Evolutionary conservation across 2,888 invertebrate genomes (phyloP).

Genomic region (Ganaspis brasiliensis): DNA sequence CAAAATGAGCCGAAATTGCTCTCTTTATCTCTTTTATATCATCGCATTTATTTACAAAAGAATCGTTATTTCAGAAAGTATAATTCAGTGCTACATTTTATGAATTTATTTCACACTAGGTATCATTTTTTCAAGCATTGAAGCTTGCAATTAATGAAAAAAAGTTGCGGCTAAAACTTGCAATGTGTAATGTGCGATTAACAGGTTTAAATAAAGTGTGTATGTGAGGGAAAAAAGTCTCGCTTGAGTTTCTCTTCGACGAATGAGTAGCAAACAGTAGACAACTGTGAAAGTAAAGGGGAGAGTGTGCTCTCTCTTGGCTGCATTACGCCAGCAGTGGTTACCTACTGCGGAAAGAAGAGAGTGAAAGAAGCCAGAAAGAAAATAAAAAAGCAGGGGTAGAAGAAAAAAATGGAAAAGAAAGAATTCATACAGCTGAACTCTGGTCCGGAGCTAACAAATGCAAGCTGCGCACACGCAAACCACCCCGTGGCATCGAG

Average conservation of each 20-base stretch:
- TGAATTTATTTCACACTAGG: no score
- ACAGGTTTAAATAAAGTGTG: conserved; percentile 26
- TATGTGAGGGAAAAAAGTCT: conserved; percentile 3
- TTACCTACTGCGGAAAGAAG: conserved; percentile 55
- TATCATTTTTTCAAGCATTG: not conserved
- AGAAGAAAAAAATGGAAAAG: conserved; percentile 48
- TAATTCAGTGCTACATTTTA: no score
- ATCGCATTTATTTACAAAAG: no score
- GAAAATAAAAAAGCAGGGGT: conserved; percentile 3
- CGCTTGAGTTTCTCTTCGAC: conserved; percentile 20
- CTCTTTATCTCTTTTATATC: no score
- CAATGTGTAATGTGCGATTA: conserved; percentile 11
- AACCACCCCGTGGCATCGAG: conserved; percentile 54
- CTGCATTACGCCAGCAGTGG: conserved; percentile 46
- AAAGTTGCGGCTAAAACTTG: not conserved
- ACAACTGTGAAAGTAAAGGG: conserved; percentile 15
- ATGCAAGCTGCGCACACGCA: conserved; percentile 51
- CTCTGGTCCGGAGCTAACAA: conserved; percentile 51
- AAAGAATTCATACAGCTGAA: conserved; percentile 40
- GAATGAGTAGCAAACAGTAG: not conserved
- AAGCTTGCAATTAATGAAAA: not conserved
- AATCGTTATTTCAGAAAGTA: no score
- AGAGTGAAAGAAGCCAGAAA: conserved; percentile 17
- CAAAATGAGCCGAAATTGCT: no score
- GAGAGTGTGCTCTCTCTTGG: not conserved